Conservation (phyloP, 2,888 invertebrate species). For the Prosopocoilus inquinatus region DNA sequence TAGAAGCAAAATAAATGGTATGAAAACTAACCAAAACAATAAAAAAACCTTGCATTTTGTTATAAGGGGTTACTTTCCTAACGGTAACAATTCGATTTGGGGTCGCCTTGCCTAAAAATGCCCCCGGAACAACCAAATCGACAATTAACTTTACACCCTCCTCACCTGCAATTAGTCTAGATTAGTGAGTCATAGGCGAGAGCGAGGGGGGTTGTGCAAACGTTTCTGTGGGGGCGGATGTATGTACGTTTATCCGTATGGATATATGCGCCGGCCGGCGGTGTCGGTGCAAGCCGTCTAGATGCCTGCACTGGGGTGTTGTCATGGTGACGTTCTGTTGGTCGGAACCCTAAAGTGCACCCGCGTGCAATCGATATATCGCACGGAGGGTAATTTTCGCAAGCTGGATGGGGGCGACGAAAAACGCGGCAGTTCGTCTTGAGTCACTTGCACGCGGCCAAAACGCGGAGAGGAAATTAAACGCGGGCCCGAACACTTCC, state of each 20-base stretch:
- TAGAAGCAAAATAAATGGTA: too few species aligned
- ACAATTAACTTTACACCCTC: too few species aligned
- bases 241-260: conserved; percentile 4
- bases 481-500: background rate
- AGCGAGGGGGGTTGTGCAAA: conserved; percentile 1
- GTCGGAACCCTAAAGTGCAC: conserved; percentile 32
- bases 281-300: conserved; percentile 42
- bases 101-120: too few species aligned
- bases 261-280: conserved; percentile 7
- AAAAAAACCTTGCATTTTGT: too few species aligned
- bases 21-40: too few species aligned
- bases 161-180: too few species aligned
- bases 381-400: conserved; percentile 15
- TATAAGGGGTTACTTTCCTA: too few species aligned
- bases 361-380: conserved; percentile 35
- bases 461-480: background rate
- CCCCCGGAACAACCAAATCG: too few species aligned
- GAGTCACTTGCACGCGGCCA: too few species aligned
- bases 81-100: too few species aligned
- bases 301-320: conserved; percentile 48
- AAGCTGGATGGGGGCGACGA: background rate
- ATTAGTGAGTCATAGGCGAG: background rate
- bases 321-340: conserved; percentile 47
- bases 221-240: background rate
- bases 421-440: too few species aligned